Evolutionary conservation across 1,140 invertebrate genomes (phyloP).

Genomic region (Sarcophaga bullata): DNA sequence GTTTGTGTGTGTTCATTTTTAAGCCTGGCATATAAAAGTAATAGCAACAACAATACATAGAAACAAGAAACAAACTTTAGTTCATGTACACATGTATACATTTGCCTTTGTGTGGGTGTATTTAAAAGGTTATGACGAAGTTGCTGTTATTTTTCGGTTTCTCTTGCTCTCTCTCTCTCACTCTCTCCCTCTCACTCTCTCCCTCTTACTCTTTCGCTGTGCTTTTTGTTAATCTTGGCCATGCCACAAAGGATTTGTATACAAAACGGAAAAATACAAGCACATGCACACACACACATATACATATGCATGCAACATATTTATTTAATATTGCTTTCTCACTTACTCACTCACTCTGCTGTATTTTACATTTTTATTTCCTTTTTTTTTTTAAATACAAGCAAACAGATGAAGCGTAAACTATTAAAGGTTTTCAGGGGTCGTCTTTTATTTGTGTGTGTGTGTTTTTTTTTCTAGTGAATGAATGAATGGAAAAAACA

Average conservation of each 20-base stretch:
- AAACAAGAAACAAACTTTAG: no score
- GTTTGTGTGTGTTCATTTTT: no score
- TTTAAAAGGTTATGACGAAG: conserved; percentile 37
- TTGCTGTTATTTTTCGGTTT: not conserved
- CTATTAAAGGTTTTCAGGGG: conserved; percentile 25
- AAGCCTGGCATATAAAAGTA: no score
- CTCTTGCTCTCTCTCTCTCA: no score
- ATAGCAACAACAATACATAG: not conserved
- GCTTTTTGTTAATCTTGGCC: conserved; percentile 30
- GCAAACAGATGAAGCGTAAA: conserved; percentile 38
- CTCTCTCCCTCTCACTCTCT: no score
- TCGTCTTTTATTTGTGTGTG: conserved; percentile 1
- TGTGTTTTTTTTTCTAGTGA: not conserved
- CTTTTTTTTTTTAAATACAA: conserved; percentile 15
- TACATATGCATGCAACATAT: no score
- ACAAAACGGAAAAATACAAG: not conserved
- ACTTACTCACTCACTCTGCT: no score
- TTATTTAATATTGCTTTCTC: no score
- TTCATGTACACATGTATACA: no score
- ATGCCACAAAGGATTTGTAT: conserved; percentile 39
- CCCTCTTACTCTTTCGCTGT: no score
- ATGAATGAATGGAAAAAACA: not conserved
- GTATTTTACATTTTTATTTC: not conserved
- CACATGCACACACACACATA: not conserved
- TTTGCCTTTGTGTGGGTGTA: not conserved